Base-by-base conservation (phyloP, 2,888 invertebrate species). In the Dicyrtomina minuta region DNA sequence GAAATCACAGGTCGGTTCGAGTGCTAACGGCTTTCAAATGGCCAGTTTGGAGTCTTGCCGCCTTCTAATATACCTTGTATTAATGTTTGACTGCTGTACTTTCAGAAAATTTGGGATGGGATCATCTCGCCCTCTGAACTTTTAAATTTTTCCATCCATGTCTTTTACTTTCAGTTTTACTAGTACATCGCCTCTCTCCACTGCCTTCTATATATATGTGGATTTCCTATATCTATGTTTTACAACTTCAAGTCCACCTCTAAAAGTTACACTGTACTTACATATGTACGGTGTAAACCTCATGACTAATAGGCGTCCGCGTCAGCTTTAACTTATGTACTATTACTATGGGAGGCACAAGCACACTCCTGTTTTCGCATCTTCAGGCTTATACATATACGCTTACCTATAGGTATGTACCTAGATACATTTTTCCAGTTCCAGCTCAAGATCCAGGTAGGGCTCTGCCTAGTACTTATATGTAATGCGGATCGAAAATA, bases 1-100 rank as follows among this genome's bases (percentile, higher is more conserved):
- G 66, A 75, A 75, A 77, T 77, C 75, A 77, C 70, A 77, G 77
- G 75, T 72, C 77, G 77, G 75, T 71, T 58, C 59, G 62, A 74
- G 74, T 74, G 73, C 74, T 74, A 75, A 77, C 72, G 74, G 74
- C 73, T 75, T 70, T 69, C 68, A 77, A 77, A 74, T 73, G 71
- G 70, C 65, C 72, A 67, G 68, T 71, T 73, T 72, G 64, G 62
- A 62, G 55, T 60, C 62, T 61, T 59, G 70, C 74, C 76, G 74
- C 76, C 74, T 72, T 74, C 65, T 74, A 75, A 70, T 71, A 70
- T 66, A 27, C 8, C 46, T 17, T 46, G 39, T 39, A 58, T 58
- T 39, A 39, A 64, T 26, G 51, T 22, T 46, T 46, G 44, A 46
- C 43, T 46, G 46, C 24, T 61, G 46, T 43, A 26, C 24, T 61